Conservation (phyloP, 2,113 vertebrate species). For the Melanerpes aurifrons region DNA sequence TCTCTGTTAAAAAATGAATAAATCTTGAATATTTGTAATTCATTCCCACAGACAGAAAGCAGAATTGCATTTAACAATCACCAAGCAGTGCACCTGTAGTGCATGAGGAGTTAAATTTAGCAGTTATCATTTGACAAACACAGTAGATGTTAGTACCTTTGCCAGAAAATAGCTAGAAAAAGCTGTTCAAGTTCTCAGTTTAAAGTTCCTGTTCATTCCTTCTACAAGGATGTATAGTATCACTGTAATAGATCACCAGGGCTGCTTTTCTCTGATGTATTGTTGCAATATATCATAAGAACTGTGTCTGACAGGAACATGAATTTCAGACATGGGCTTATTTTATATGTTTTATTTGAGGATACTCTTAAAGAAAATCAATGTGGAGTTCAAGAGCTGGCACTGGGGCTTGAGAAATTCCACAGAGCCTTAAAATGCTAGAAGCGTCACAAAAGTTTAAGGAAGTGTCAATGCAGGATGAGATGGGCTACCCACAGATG, state of each 20-base stretch:
- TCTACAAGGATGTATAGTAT: slow-evolving; percentile 3
- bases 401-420: slow-evolving; percentile 23
- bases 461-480: not conserved
- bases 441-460: not conserved
- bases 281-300: slow-evolving; percentile 69
- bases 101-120: not conserved
- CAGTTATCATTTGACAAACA: not conserved
- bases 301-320: slow-evolving; percentile 51
- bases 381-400: slow-evolving; percentile 46
- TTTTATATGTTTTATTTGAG: slow-evolving; percentile 70
- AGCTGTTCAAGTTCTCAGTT: slow-evolving; percentile 35
- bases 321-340: slow-evolving; percentile 53
- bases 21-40: not conserved
- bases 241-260: slow-evolving; percentile 40
- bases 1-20: not conserved
- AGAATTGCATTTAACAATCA: not conserved
- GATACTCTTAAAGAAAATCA: slow-evolving; percentile 62
- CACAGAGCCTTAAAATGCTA: slow-evolving; percentile 12
- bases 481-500: not conserved
- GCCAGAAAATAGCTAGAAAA: slow-evolving; percentile 39
- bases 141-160: not conserved
- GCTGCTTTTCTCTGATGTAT: slow-evolving; percentile 64
- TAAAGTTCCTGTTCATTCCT: slow-evolving; percentile 36
- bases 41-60: not conserved
- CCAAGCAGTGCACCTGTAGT: not conserved